Evolutionary conservation across 1,140 invertebrate species (phyloP).

Genomic region (Nephotettix cincticeps): DNA sequence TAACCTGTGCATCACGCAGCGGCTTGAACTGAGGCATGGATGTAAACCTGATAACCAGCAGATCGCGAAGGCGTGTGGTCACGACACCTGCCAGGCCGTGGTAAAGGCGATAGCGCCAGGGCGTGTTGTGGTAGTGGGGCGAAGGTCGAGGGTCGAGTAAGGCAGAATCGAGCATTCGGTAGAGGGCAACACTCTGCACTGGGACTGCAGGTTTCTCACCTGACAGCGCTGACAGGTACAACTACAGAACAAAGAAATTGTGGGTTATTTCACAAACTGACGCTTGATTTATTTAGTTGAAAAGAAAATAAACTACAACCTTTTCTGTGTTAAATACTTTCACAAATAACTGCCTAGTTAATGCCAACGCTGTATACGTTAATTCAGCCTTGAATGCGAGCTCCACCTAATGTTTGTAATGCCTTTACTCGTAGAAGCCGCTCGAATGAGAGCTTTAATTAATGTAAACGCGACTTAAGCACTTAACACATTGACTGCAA

Average conservation of each 20-base stretch:
- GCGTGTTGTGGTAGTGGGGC: slow-evolving; percentile 55
- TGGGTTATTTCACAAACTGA: too few relatives aligned
- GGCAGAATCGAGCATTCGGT: slow-evolving; percentile 54
- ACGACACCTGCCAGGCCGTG: slow-evolving; percentile 53
- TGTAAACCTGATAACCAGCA: slow-evolving; percentile 55
- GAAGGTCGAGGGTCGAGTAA: slow-evolving; percentile 52
- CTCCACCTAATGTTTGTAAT: too few relatives aligned
- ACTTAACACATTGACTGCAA: too few relatives aligned
- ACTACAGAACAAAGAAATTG: slow-evolving; percentile 41
- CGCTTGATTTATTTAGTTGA: too few relatives aligned
- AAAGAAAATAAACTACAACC: too few relatives aligned
- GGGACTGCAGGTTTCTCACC: slow-evolving; percentile 41
- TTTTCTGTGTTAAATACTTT: too few relatives aligned
- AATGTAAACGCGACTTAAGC: too few relatives aligned
- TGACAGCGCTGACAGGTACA: slow-evolving; percentile 43
- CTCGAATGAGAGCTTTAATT: too few relatives aligned
- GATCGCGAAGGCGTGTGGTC: slow-evolving; percentile 53
- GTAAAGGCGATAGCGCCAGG: slow-evolving; percentile 52
- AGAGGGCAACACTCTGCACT: slow-evolving; percentile 51
- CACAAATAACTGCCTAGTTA: too few relatives aligned
- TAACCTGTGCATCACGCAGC: neutral
- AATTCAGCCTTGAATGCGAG: too few relatives aligned
- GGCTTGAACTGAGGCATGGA: slow-evolving; percentile 47
- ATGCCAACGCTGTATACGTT: too few relatives aligned
- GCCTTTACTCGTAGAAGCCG: too few relatives aligned